Conservation (phyloP, 92 coral and sea anemone species). For the Umimayanthus chanpuru region DNA sequence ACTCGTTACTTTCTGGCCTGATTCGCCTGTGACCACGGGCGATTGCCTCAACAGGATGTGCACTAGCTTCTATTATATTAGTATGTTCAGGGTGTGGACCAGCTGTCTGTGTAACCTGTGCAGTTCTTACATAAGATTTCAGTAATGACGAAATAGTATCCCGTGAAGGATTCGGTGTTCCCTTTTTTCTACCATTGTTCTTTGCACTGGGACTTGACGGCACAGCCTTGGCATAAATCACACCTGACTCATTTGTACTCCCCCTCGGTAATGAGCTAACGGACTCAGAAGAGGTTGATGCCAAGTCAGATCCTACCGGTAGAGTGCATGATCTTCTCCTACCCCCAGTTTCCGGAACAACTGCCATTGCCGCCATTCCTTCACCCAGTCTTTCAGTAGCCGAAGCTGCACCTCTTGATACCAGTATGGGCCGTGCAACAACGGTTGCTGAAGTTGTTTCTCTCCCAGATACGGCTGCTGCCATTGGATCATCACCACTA, state of each 20-base stretch:
- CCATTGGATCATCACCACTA: slow-evolving; percentile 11
- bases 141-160: slow-evolving; percentile 39
- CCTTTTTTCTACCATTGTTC: not conserved
- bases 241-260: slow-evolving; percentile 15
- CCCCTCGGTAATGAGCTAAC: not conserved
- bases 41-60: slow-evolving; percentile 2
- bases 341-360: not conserved
- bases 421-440: slow-evolving; percentile 22
- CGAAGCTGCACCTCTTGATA: slow-evolving; percentile 26
- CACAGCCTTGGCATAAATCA: slow-evolving; percentile 35
- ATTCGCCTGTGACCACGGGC: slow-evolving; percentile 31
- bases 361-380: not conserved
- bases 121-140: slow-evolving; percentile 36
- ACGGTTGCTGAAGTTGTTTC: slow-evolving; percentile 17
- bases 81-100: not conserved
- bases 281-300: not conserved
- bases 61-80: slow-evolving; percentile 29
- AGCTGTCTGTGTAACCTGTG: slow-evolving; percentile 23
- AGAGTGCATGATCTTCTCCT: slow-evolving; percentile 21
- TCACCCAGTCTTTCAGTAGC: slow-evolving; percentile 8
- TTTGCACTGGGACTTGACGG: slow-evolving; percentile 33
- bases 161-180: slow-evolving; percentile 1
- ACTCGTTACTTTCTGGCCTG: slow-evolving; percentile 7
- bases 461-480: not conserved
- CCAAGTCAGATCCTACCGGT: slow-evolving; percentile 16